These are phyloP conservation scores for Cottoperca gobio DNA, from an alignment of 2,797 vertebrate species.

Conservation along the genomic window DNA sequence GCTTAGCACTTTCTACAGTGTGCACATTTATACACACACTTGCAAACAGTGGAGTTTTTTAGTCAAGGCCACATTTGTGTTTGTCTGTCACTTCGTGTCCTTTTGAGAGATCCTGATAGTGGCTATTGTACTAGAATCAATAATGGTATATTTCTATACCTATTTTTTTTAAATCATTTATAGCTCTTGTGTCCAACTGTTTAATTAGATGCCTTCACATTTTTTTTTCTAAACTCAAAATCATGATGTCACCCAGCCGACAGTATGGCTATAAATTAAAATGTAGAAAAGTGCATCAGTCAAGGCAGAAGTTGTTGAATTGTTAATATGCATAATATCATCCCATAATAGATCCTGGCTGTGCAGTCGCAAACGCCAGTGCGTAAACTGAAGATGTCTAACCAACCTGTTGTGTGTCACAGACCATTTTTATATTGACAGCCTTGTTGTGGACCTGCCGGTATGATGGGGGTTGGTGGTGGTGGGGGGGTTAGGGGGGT, in stretches of 20 bases:
- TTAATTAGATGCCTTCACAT: too few relatives aligned
- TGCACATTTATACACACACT: not conserved
- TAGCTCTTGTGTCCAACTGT: not conserved
- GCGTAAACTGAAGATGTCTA: not conserved
- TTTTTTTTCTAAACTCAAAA: not conserved
- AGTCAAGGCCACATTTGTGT: not conserved
- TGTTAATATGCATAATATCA: slow-evolving; percentile 1
- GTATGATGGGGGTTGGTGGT: too few relatives aligned
- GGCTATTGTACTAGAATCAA: not conserved
- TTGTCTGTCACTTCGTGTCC: not conserved
- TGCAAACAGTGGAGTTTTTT: not conserved
- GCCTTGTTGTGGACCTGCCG: not conserved
- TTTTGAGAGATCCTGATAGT: not conserved
- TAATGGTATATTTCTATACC: not conserved
- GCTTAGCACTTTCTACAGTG: not conserved
- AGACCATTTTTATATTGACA: not conserved
- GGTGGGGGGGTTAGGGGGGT: too few relatives aligned
- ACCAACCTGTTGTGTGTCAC: not conserved
- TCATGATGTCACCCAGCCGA: not conserved
- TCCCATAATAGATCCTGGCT: not conserved
- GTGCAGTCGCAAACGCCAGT: not conserved
- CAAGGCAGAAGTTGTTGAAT: slow-evolving; percentile 7
- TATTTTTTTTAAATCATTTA: not conserved
- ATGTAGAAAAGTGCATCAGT: not conserved
- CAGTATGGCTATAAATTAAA: not conserved